These are phyloP conservation scores for Leptopterna dolabrata DNA, from an alignment of 2,888 invertebrate genomes.

Conservation along the genomic window DNA sequence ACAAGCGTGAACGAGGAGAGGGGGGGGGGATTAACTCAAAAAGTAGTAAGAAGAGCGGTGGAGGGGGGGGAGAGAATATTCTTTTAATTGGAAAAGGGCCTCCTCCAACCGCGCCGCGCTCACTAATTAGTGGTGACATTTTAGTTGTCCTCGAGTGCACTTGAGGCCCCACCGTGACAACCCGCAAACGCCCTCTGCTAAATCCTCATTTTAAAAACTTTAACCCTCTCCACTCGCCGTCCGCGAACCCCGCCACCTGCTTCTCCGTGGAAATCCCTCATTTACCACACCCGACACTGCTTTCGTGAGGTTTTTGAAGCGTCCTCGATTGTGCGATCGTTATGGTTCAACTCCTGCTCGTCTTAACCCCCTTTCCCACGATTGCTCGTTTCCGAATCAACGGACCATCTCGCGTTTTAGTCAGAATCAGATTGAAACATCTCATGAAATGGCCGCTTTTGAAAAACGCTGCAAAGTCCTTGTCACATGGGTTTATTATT, in stretches of 20 bases:
- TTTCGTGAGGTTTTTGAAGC: not conserved
- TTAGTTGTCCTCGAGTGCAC: conserved; percentile 45
- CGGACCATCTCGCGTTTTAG: too few species aligned
- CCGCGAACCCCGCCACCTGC: not conserved
- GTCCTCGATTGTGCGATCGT: not conserved
- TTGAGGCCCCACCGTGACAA: not conserved
- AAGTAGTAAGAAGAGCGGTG: not conserved
- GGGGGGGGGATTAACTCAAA: not conserved
- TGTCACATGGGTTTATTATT: too few species aligned
- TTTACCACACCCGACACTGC: not conserved
- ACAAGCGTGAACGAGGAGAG: not conserved
- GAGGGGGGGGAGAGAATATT: conserved; percentile 16
- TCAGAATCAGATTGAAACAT: too few species aligned
- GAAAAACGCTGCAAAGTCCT: too few species aligned
- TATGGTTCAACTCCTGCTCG: not conserved
- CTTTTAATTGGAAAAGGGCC: conserved; percentile 46
- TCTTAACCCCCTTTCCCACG: not conserved
- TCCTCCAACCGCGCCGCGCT: conserved; percentile 8
- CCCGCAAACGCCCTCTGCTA: conserved; percentile 9
- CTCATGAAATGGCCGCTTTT: too few species aligned
- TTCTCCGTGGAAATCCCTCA: not conserved
- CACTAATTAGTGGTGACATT: conserved; percentile 51
- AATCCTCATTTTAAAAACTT: conserved; percentile 40
- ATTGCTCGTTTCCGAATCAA: not conserved
- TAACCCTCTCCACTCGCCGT: too few species aligned